phyloP scores from a whole-genome alignment of 2,888 invertebrate species.

The Anthrax anthrax region DNA sequence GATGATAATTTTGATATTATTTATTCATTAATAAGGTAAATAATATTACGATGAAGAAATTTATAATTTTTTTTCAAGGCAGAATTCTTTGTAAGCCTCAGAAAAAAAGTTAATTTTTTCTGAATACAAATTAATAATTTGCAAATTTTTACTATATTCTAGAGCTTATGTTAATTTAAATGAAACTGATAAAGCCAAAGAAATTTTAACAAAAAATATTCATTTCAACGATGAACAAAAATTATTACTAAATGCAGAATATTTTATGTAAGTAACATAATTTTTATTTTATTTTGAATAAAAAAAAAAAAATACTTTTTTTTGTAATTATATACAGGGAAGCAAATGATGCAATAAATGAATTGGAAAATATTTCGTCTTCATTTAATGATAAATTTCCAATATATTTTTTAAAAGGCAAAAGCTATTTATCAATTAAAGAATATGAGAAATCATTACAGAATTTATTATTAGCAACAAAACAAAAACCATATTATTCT shows the following conservation, averaged over 20 bases:
- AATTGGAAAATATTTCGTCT: neutral
- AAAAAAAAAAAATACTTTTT: neutral
- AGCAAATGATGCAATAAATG: constrained; percentile 1
- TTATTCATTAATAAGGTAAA: neutral
- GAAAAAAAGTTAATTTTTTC: too few species aligned
- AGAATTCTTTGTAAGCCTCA: too few species aligned
- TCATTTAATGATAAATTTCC: constrained; percentile 14
- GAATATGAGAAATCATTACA: constrained; percentile 46
- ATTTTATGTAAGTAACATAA: constrained; percentile 17
- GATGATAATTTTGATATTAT: neutral
- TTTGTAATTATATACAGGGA: constrained; percentile 12
- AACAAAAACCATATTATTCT: constrained; percentile 58
- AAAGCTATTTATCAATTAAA: constrained; percentile 25
- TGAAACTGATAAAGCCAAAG: constrained; percentile 14
- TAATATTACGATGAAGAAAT: too few species aligned
- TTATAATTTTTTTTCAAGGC: too few species aligned
- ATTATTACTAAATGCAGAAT: constrained; percentile 18
- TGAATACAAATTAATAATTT: too few species aligned
- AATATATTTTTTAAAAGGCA: constrained; percentile 21
- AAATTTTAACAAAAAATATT: constrained; percentile 3
- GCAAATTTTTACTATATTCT: too few species aligned
- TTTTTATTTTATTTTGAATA: neutral
- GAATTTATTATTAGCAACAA: constrained; percentile 52
- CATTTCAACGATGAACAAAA: neutral
- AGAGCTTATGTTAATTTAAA: constrained; percentile 23